These are phyloP conservation scores for Shargacucullia verbasci DNA, from an alignment of 2,888 invertebrate species.

Conservation along the genomic window DNA sequence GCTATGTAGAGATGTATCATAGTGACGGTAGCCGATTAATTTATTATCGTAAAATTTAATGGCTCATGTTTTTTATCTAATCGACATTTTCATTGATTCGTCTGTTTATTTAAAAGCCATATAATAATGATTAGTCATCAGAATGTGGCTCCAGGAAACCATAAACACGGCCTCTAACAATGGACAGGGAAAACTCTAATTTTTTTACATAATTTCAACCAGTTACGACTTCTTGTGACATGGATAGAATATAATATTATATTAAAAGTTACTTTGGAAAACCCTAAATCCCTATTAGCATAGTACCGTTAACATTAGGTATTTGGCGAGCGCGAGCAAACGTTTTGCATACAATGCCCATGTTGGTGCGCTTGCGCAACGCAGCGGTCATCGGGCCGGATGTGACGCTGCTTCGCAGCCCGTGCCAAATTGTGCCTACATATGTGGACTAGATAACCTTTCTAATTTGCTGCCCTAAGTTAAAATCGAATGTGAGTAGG, in stretches of 20 bases:
- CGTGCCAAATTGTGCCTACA: slow-evolving; percentile 73
- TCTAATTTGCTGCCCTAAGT: slow-evolving; percentile 35
- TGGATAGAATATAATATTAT: too few species aligned
- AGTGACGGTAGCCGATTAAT: slow-evolving; percentile 38
- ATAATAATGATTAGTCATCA: slow-evolving; percentile 14
- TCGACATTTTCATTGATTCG: slow-evolving; percentile 22
- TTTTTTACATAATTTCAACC: slow-evolving; percentile 11
- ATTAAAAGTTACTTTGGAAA: slow-evolving; percentile 10
- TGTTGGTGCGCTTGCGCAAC: slow-evolving; percentile 83
- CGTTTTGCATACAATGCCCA: slow-evolving; percentile 88
- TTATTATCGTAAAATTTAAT: slow-evolving; percentile 39
- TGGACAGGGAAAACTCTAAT: slow-evolving; percentile 15
- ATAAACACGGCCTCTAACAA: slow-evolving; percentile 36
- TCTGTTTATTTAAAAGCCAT: slow-evolving; percentile 3
- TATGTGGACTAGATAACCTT: slow-evolving; percentile 69
- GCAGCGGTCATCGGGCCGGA: slow-evolving; percentile 81
- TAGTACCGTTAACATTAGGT: slow-evolving; percentile 73
- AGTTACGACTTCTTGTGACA: background rate
- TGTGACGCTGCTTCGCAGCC: slow-evolving; percentile 75
- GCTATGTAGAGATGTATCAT: slow-evolving; percentile 10
- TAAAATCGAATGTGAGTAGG: slow-evolving; percentile 15
- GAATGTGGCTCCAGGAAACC: slow-evolving; percentile 33
- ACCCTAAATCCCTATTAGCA: slow-evolving; percentile 50
- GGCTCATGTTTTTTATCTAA: slow-evolving; percentile 11
- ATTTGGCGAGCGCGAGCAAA: slow-evolving; percentile 75